Evolutionary conservation across 2,888 invertebrate genomes (phyloP).

Genomic region (Andrena dorsata): DNA sequence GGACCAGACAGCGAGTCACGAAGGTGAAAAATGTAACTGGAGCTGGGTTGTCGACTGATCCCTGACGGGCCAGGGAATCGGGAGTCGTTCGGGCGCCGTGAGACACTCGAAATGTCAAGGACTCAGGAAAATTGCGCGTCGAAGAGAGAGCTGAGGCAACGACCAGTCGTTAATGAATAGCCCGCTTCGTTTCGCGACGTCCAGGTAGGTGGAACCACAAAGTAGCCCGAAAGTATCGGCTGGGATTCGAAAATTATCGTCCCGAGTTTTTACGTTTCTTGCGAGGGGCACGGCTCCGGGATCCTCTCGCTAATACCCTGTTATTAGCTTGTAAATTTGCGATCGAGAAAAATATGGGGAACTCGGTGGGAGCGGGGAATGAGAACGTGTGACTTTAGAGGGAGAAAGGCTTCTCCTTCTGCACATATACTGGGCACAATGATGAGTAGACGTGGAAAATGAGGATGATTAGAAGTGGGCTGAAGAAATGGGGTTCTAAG

Average conservation of each 20-base stretch:
- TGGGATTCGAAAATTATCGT: slow-evolving; percentile 38
- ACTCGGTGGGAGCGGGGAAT: not conserved
- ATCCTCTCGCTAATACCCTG: slow-evolving; percentile 30
- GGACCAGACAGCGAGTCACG: too few species aligned
- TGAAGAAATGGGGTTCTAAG: too few species aligned
- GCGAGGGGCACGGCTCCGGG: slow-evolving; percentile 15
- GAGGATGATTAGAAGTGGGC: too few species aligned
- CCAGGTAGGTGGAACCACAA: slow-evolving; percentile 64
- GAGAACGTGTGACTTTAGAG: not conserved
- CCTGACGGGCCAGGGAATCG: slow-evolving; percentile 3
- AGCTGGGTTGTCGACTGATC: slow-evolving; percentile 46
- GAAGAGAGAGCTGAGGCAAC: slow-evolving; percentile 14
- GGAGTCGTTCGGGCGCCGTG: slow-evolving; percentile 48
- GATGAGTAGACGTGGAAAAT: too few species aligned
- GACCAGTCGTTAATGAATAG: slow-evolving; percentile 69
- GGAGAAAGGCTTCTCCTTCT: not conserved
- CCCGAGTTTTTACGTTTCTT: slow-evolving; percentile 42
- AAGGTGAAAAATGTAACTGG: slow-evolving; percentile 32
- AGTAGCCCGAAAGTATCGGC: slow-evolving; percentile 64
- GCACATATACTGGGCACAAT: too few species aligned
- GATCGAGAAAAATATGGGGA: slow-evolving; percentile 9
- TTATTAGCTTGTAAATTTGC: slow-evolving; percentile 46
- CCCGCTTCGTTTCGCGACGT: slow-evolving; percentile 58
- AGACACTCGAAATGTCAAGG: slow-evolving; percentile 65
- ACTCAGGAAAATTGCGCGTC: slow-evolving; percentile 22